A percentile compares a stretch with the other conserved stretches of the same genome.
phyloP scores from a whole-genome alignment of 2,113 vertebrate genomes.

The Thalassoma bifasciatum region DNA sequence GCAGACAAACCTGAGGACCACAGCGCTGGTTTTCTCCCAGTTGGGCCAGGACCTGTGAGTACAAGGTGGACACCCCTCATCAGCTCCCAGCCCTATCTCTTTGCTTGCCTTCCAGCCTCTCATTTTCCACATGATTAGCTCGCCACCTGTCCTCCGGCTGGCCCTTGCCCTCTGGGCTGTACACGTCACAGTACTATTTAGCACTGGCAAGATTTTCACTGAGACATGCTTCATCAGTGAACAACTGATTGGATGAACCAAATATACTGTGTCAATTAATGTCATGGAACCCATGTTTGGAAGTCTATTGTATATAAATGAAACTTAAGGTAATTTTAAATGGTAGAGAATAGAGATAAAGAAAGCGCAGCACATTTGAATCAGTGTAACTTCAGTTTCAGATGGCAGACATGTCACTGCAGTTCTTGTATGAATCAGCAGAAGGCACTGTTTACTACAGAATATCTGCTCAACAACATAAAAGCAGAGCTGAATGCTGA shows the following conservation, averaged over 20 bases:
- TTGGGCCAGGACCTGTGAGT: conserved; percentile 74
- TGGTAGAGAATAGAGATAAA: neutral
- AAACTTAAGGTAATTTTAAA: no score
- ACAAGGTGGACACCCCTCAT: conserved; percentile 74
- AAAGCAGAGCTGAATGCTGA: conserved; percentile 32
- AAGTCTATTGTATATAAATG: no score
- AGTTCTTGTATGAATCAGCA: conserved; percentile 73
- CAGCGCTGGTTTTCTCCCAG: conserved; percentile 70
- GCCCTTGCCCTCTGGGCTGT: conserved; percentile 74
- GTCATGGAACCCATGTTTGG: no score
- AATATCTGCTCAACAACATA: conserved; percentile 52
- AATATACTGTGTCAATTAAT: conserved; percentile 2
- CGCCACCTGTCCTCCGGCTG: conserved; percentile 83
- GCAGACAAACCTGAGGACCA: conserved; percentile 45
- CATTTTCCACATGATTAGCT: conserved; percentile 87
- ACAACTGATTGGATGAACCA: conserved; percentile 7
- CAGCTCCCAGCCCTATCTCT: conserved; percentile 58
- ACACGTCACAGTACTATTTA: conserved; percentile 73
- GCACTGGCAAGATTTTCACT: conserved; percentile 63
- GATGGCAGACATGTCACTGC: conserved; percentile 41
- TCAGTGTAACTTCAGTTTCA: conserved; percentile 12
- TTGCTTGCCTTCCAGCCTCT: conserved; percentile 77
- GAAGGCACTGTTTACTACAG: conserved; percentile 80
- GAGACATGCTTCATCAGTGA: conserved; percentile 58
- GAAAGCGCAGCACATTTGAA: neutral